Conservation (phyloP, 53 echinoderm and acorn worm species). For the Henricia sp. region DNA sequence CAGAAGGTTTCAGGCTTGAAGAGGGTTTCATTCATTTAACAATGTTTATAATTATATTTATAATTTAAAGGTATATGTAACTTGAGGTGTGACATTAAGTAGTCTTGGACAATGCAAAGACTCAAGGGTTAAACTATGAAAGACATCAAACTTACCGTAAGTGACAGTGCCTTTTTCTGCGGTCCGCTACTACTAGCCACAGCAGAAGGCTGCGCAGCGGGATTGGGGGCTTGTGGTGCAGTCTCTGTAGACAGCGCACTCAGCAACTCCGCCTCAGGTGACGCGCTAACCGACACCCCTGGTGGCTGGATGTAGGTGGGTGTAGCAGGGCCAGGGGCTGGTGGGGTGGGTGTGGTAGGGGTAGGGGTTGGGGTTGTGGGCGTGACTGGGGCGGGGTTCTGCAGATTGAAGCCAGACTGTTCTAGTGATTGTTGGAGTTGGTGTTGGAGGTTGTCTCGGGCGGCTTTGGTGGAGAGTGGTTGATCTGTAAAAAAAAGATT, state of each 20-base stretch:
- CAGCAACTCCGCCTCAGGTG: neutral
- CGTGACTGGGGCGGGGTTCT: slow-evolving; percentile 50
- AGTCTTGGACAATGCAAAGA: too few relatives aligned
- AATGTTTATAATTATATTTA: too few relatives aligned
- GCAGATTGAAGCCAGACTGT: slow-evolving; percentile 43
- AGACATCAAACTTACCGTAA: slow-evolving; percentile 81
- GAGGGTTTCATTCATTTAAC: too few relatives aligned
- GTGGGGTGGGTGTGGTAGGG: slow-evolving; percentile 36
- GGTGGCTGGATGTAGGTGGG: slow-evolving; percentile 43
- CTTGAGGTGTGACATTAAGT: too few relatives aligned
- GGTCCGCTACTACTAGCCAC: slow-evolving; percentile 49
- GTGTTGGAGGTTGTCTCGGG: slow-evolving; percentile 91
- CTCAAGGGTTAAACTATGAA: too few relatives aligned
- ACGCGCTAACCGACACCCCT: neutral
- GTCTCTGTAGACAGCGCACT: neutral
- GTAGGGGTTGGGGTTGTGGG: slow-evolving; percentile 45
- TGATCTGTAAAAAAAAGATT: slow-evolving; percentile 50
- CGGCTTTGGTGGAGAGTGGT: slow-evolving; percentile 70
- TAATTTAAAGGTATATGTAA: too few relatives aligned
- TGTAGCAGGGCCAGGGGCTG: slow-evolving; percentile 23
- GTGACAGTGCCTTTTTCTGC: slow-evolving; percentile 92
- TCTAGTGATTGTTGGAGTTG: slow-evolving; percentile 91
- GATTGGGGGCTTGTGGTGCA: slow-evolving; percentile 1
- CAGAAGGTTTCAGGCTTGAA: too few relatives aligned
- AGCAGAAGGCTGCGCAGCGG: neutral